These are phyloP conservation scores for Antechinus flavipes DNA, from an alignment of 2,113 vertebrate species.

Conservation along the genomic window DNA sequence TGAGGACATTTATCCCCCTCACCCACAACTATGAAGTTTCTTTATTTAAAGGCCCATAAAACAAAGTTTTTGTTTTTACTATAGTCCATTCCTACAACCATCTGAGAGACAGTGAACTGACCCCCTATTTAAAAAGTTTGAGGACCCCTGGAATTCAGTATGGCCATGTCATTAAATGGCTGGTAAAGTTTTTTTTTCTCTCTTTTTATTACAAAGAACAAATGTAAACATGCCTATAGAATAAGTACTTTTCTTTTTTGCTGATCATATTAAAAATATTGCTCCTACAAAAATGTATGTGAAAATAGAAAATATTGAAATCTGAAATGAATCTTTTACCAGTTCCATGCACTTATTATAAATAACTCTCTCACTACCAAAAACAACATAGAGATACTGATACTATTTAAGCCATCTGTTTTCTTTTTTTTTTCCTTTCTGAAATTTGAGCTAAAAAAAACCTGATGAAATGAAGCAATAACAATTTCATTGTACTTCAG, in stretches of 20 bases:
- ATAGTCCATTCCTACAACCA: too few relatives aligned
- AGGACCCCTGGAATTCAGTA: neutral
- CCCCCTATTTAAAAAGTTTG: too few relatives aligned
- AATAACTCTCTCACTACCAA: constrained; percentile 39
- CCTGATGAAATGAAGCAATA: constrained; percentile 45
- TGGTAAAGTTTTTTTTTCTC: neutral
- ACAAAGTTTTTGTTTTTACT: too few relatives aligned
- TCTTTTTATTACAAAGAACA: neutral
- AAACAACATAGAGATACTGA: constrained; percentile 25
- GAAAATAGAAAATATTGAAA: constrained; percentile 40
- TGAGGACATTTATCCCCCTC: too few relatives aligned
- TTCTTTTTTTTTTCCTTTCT: constrained; percentile 8
- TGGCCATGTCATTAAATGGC: neutral
- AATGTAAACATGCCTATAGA: neutral
- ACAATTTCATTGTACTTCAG: neutral
- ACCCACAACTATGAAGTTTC: too few relatives aligned
- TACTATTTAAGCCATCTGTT: constrained; percentile 46
- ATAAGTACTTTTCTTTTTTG: neutral
- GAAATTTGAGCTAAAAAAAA: constrained; percentile 53
- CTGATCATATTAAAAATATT: neutral
- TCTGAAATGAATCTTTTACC: constrained; percentile 11
- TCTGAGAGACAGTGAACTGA: too few relatives aligned
- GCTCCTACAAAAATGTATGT: neutral
- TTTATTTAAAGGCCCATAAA: too few relatives aligned
- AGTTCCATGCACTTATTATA: neutral